These are phyloP conservation scores for Trachelus stipa DNA, from an alignment of 2,888 invertebrate species.

Conservation along the genomic window DNA sequence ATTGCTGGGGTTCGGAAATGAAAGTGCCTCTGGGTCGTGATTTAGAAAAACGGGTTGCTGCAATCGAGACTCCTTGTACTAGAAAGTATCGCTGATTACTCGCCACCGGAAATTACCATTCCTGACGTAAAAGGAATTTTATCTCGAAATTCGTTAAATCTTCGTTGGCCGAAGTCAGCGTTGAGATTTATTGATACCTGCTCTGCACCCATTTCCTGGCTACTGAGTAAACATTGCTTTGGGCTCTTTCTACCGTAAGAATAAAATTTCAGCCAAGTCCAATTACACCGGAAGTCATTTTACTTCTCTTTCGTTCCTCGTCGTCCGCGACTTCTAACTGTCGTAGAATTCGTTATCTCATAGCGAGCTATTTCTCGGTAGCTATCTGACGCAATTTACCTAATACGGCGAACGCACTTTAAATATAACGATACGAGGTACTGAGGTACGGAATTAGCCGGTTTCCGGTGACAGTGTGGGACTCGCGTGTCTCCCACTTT, in stretches of 20 bases:
- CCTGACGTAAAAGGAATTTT: background rate
- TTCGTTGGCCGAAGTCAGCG: background rate
- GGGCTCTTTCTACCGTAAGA: background rate
- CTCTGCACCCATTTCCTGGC: background rate
- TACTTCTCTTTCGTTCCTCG: background rate
- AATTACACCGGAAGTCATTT: background rate
- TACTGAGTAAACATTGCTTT: background rate
- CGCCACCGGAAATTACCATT: background rate
- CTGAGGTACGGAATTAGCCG: background rate
- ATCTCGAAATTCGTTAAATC: conserved; percentile 6
- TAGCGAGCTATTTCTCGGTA: background rate
- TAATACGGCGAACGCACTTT: background rate
- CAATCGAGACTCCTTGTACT: background rate
- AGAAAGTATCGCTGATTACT: background rate
- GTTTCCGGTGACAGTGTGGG: background rate
- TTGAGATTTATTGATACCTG: background rate
- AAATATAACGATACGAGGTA: background rate
- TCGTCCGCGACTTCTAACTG: background rate
- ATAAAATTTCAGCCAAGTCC: background rate
- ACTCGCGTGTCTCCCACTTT: conserved; percentile 9
- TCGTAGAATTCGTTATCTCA: background rate
- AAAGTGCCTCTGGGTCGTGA: conserved; percentile 21
- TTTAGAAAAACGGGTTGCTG: conserved; percentile 30
- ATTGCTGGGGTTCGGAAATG: conserved; percentile 15
- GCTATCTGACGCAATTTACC: background rate